Evolutionary conservation across 1,140 invertebrate species (phyloP).

Genomic region (Hycleus cichorii): DNA sequence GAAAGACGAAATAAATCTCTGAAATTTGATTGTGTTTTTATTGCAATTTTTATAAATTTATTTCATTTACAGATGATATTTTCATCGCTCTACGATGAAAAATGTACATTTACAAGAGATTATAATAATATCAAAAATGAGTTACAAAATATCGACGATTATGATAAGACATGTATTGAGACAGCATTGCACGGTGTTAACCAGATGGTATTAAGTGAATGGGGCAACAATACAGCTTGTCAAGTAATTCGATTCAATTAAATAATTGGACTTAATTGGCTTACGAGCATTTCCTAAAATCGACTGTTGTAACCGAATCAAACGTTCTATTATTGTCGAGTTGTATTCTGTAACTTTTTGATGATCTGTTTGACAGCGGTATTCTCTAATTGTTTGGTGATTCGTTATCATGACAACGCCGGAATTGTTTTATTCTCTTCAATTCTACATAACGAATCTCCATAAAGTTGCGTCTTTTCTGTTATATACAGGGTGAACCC

Average conservation of each 20-base stretch:
- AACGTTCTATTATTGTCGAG: too few relatives aligned
- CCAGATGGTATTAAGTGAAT: constrained; percentile 70
- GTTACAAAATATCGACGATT: constrained; percentile 65
- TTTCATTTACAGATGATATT: constrained; percentile 36
- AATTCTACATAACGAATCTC: too few relatives aligned
- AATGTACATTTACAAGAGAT: constrained; percentile 77
- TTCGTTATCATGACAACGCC: too few relatives aligned
- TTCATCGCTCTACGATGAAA: constrained; percentile 47
- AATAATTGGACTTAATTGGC: background rate
- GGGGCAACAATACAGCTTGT: constrained; percentile 72
- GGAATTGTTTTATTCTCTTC: too few relatives aligned
- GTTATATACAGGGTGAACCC: too few relatives aligned
- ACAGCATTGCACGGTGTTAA: constrained; percentile 67
- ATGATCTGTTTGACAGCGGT: too few relatives aligned
- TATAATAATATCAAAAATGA: constrained; percentile 69
- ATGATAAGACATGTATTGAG: constrained; percentile 78
- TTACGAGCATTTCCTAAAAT: too few relatives aligned
- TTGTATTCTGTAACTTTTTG: too few relatives aligned
- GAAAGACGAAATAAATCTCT: too few relatives aligned
- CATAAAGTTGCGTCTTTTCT: too few relatives aligned
- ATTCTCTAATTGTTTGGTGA: too few relatives aligned
- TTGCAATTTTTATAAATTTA: background rate
- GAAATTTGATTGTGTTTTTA: background rate
- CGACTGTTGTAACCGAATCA: too few relatives aligned
- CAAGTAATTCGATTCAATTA: constrained; percentile 49